Percentiles rank a stretch among this genome's conserved stretches.
Conservation (phyloP, 2,797 vertebrate species). For the Lagorchestes hirsutus region DNA sequence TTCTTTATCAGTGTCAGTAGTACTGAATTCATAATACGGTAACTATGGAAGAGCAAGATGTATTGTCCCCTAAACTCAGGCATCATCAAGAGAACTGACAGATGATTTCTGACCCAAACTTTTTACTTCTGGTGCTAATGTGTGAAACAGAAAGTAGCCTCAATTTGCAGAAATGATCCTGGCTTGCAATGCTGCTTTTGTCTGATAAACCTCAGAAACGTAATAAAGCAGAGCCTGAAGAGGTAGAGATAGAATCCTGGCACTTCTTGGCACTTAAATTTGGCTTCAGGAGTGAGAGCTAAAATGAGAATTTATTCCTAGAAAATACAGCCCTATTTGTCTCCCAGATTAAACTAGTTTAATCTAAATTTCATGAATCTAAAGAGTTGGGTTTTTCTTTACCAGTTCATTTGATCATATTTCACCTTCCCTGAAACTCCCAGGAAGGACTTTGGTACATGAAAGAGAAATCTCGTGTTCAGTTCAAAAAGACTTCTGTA, state of each 20-base stretch:
- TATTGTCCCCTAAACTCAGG: not conserved
- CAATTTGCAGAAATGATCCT: conserved; percentile 9
- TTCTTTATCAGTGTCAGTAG: conserved; percentile 33
- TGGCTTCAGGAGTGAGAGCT: not conserved
- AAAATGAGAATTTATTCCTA: not conserved
- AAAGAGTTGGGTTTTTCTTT: not conserved
- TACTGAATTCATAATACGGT: not conserved
- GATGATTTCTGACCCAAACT: conserved; percentile 40
- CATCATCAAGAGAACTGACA: conserved; percentile 9
- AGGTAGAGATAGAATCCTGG: conserved; percentile 28
- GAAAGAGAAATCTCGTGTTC: conserved; percentile 20
- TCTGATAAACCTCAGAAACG: conserved; percentile 55
- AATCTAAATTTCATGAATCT: conserved; percentile 10
- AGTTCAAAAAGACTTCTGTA: conserved; percentile 25
- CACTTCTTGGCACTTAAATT: conserved; percentile 25
- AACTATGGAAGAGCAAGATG: not conserved
- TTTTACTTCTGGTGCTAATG: conserved; percentile 1
- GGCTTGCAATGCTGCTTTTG: not conserved
- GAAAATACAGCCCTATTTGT: not conserved
- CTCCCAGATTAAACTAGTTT: conserved; percentile 20
- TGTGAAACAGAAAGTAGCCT: conserved; percentile 19
- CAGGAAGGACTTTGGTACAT: conserved; percentile 34
- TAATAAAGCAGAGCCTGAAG: not conserved
- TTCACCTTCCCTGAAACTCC: not conserved
- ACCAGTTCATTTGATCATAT: not conserved